Percentiles rank a stretch among this genome's conserved stretches.
These are phyloP conservation scores for Heterodera filipjevi DNA, from an alignment of 2,888 invertebrate genomes.

Conservation along the genomic window DNA sequence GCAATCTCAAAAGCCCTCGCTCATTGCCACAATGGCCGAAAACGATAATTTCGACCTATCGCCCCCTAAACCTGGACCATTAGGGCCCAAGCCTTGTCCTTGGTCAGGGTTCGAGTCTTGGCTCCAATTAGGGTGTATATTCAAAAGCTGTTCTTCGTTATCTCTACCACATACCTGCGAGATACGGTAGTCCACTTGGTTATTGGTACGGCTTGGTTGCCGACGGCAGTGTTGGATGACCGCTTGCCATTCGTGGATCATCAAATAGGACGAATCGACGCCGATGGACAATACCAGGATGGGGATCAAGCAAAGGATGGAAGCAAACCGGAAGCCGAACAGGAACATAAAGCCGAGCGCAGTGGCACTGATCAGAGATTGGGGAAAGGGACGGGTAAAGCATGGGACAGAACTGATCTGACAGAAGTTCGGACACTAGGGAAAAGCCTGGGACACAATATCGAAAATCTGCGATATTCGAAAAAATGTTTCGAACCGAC, in stretches of 20 bases:
- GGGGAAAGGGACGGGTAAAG: too few relatives aligned
- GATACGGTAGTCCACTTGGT: conserved; percentile 56
- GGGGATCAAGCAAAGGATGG: conserved; percentile 61
- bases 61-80: too few relatives aligned
- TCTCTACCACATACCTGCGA: too few relatives aligned
- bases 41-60: too few relatives aligned
- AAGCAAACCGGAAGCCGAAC: conserved; percentile 57
- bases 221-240: conserved; percentile 60
- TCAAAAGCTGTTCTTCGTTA: background rate
- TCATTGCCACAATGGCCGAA: too few relatives aligned
- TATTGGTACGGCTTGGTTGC: conserved; percentile 53
- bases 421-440: too few relatives aligned
- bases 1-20: too few relatives aligned
- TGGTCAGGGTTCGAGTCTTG: background rate
- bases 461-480: too few relatives aligned
- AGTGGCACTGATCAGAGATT: conserved; percentile 51
- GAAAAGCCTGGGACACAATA: too few relatives aligned
- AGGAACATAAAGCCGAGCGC: conserved; percentile 59
- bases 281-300: conserved; percentile 59
- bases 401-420: too few relatives aligned
- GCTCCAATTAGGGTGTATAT: background rate
- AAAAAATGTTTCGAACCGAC: too few relatives aligned
- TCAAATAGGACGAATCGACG: conserved; percentile 59
- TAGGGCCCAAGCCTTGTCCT: too few relatives aligned
- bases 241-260: conserved; percentile 64